Evolutionary conservation across 2,797 vertebrate genomes (phyloP).

Genomic region (Zalophus californianus): DNA sequence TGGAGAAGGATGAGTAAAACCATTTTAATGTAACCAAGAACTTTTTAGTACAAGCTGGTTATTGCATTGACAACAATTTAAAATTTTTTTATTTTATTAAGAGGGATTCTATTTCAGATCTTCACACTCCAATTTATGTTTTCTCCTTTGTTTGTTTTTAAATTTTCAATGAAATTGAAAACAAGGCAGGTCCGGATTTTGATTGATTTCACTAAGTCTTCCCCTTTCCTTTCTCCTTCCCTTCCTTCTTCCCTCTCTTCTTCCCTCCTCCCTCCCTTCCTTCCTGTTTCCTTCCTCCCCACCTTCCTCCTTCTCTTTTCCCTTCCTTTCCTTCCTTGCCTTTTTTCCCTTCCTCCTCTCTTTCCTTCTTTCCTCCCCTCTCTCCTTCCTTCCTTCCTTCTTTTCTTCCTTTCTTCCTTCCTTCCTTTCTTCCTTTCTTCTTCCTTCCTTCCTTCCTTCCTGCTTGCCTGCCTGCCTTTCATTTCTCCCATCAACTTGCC

Average conservation of each 20-base stretch:
- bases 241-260: not conserved
- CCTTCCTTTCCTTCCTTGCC: too few species aligned
- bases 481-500: not conserved
- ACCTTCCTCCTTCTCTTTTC: too few species aligned
- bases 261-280: not conserved
- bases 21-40: not conserved
- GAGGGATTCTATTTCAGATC: not conserved
- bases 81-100: not conserved
- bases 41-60: not conserved
- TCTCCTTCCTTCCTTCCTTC: too few species aligned
- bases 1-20: not conserved
- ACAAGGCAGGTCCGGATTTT: not conserved
- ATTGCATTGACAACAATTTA: not conserved
- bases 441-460: not conserved
- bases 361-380: not conserved
- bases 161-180: not conserved
- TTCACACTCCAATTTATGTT: not conserved
- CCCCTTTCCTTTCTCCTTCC: not conserved
- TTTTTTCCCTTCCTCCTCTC: not conserved
- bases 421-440: too few species aligned
- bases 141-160: not conserved
- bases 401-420: fast-evolving
- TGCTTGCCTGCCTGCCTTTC: too few species aligned
- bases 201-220: not conserved
- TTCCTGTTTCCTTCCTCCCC: too few species aligned